Evolutionary conservation across 2,113 vertebrate genomes (phyloP).

Genomic region (Brachypodius melanocephalos): DNA sequence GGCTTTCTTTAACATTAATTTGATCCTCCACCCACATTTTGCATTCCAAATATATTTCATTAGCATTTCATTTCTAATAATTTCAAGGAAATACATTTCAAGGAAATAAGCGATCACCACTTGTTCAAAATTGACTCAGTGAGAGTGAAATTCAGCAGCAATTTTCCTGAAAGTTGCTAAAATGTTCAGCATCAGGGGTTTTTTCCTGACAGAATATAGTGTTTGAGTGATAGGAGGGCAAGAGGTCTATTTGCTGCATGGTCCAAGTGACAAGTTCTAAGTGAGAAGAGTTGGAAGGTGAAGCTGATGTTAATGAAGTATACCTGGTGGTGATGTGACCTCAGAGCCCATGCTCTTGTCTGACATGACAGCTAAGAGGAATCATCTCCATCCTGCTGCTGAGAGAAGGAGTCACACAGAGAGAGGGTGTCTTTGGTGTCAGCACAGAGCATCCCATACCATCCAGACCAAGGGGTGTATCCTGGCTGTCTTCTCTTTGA

Average conservation of each 20-base stretch:
- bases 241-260: constrained; percentile 9
- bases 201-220: background rate
- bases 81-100: background rate
- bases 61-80: background rate
- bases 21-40: background rate
- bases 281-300: background rate
- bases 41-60: background rate
- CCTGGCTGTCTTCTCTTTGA: background rate
- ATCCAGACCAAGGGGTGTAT: background rate
- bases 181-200: background rate
- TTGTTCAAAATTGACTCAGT: background rate
- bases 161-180: constrained; percentile 14
- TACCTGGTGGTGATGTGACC: background rate
- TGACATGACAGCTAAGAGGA: constrained; percentile 13
- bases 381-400: background rate
- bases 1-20: background rate
- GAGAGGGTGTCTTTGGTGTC: background rate
- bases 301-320: constrained; percentile 16
- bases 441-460: background rate
- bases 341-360: background rate
- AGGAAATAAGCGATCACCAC: background rate
- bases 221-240: constrained; percentile 27
- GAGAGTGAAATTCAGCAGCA: background rate
- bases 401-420: background rate
- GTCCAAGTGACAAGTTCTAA: constrained; percentile 18